A percentile compares a stretch with the other conserved stretches of the same genome.
These are phyloP conservation scores for Episyrphus balteatus DNA, from an alignment of 1,140 invertebrate genomes.

Conservation along the genomic window DNA sequence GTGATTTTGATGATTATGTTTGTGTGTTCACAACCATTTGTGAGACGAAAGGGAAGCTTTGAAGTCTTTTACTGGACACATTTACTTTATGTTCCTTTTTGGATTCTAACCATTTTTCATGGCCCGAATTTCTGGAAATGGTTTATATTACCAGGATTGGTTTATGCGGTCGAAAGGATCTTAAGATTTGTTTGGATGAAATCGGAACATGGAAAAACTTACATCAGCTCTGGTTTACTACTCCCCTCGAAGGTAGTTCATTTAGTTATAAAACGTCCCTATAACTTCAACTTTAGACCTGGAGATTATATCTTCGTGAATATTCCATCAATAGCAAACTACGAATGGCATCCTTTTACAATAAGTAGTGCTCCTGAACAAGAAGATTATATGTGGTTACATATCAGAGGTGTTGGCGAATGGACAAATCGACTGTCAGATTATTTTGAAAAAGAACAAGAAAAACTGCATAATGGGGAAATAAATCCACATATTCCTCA, in stretches of 20 bases:
- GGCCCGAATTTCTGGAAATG: constrained; percentile 93
- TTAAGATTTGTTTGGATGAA: constrained; percentile 43
- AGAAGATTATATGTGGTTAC: constrained; percentile 84
- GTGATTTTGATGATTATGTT: constrained; percentile 68
- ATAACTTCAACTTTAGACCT: constrained; percentile 77
- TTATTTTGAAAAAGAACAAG: constrained; percentile 76
- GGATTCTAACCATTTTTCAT: constrained; percentile 75
- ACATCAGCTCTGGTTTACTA: constrained; percentile 73
- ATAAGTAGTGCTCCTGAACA: constrained; percentile 92
- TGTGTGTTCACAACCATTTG: constrained; percentile 74
- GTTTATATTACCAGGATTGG: constrained; percentile 72
- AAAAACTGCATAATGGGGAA: constrained; percentile 54
- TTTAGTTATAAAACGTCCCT: constrained; percentile 74
- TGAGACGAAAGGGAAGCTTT: constrained; percentile 81
- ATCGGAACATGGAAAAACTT: constrained; percentile 65
- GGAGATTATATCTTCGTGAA: constrained; percentile 94
- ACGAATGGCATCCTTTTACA: constrained; percentile 97
- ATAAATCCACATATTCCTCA: constrained; percentile 34
- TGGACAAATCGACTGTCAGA: constrained; percentile 87
- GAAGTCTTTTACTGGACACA: constrained; percentile 96
- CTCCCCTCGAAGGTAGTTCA: constrained; percentile 79
- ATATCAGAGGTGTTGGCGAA: constrained; percentile 85
- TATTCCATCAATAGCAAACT: constrained; percentile 81
- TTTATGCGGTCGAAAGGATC: constrained; percentile 68
- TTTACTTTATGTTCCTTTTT: constrained; percentile 81